Percentiles rank a stretch among this genome's conserved stretches.
These are phyloP conservation scores for Cynoglossus semilaevis DNA, from an alignment of 2,113 vertebrate genomes.

Conservation along the genomic window DNA sequence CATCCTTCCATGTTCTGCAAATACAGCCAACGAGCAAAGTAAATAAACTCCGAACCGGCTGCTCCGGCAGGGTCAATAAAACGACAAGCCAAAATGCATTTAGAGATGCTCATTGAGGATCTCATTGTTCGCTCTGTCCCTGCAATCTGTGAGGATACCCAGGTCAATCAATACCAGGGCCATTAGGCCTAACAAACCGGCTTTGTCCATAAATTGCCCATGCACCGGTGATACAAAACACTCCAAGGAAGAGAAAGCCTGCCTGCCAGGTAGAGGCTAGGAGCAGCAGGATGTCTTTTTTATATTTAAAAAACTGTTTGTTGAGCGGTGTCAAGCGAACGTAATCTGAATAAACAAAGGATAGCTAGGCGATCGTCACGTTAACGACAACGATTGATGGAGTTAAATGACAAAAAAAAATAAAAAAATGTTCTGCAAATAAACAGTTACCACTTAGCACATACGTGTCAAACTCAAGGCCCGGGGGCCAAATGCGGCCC, in stretches of 20 bases:
- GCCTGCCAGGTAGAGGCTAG: slow-evolving; percentile 4
- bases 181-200: slow-evolving; percentile 78
- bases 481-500: too few species aligned
- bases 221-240: slow-evolving; percentile 38
- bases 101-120: slow-evolving; percentile 59
- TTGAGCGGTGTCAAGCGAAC: too few species aligned
- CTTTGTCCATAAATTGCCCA: slow-evolving; percentile 57
- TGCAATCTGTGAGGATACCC: slow-evolving; percentile 59
- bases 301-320: background rate
- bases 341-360: too few species aligned
- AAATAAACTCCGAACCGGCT: slow-evolving; percentile 56
- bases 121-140: slow-evolving; percentile 59
- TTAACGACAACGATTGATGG: too few species aligned
- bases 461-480: too few species aligned
- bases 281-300: slow-evolving; percentile 7
- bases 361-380: too few species aligned
- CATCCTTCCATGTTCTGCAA: slow-evolving; percentile 47
- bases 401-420: too few species aligned
- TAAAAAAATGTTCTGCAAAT: too few species aligned
- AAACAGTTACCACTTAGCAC: too few species aligned
- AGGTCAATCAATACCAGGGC: slow-evolving; percentile 73
- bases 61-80: slow-evolving; percentile 66
- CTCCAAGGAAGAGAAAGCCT: background rate
- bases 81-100: slow-evolving; percentile 60
- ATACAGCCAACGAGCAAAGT: slow-evolving; percentile 41